phyloP scores from a whole-genome alignment of 2,797 vertebrate species.

The Sphaeramia orbicularis region DNA sequence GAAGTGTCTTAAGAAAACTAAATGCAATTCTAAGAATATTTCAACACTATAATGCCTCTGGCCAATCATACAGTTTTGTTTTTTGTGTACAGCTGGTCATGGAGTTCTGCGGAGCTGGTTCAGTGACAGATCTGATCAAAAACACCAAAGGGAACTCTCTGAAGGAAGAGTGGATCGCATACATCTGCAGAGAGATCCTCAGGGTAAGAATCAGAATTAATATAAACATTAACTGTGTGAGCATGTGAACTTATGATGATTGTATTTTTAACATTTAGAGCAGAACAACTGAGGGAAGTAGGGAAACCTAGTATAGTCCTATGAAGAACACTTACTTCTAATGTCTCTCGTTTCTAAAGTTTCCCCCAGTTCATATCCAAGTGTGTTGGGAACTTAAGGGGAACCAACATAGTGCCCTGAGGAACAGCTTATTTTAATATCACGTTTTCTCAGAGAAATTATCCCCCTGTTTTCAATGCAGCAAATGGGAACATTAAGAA shows the following conservation, averaged over 20 bases:
- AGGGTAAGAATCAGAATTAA: slow-evolving; percentile 82
- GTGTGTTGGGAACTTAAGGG: too few relatives aligned
- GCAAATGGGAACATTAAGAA: too few relatives aligned
- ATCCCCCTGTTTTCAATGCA: too few relatives aligned
- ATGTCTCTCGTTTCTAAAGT: too few relatives aligned
- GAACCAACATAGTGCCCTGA: too few relatives aligned
- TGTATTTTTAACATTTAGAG: neutral
- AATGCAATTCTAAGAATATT: too few relatives aligned
- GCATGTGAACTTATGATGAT: neutral
- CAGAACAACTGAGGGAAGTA: neutral
- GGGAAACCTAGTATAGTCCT: neutral
- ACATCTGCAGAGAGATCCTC: slow-evolving; percentile 97
- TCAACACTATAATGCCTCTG: too few relatives aligned
- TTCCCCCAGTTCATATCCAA: too few relatives aligned
- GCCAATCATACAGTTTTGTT: slow-evolving; percentile 5
- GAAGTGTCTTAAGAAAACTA: too few relatives aligned
- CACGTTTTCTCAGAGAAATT: too few relatives aligned
- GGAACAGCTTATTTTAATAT: too few relatives aligned
- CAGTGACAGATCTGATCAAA: slow-evolving; percentile 97
- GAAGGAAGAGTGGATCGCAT: slow-evolving; percentile 98
- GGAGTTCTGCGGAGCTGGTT: slow-evolving; percentile 98
- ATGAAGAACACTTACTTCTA: slow-evolving; percentile 10
- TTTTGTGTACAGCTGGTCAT: slow-evolving; percentile 91
- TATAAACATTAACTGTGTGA: too few relatives aligned
- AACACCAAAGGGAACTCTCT: slow-evolving; percentile 98